Conservation (phyloP, 2,113 vertebrate species). For the Melanerpes formicivorus region DNA sequence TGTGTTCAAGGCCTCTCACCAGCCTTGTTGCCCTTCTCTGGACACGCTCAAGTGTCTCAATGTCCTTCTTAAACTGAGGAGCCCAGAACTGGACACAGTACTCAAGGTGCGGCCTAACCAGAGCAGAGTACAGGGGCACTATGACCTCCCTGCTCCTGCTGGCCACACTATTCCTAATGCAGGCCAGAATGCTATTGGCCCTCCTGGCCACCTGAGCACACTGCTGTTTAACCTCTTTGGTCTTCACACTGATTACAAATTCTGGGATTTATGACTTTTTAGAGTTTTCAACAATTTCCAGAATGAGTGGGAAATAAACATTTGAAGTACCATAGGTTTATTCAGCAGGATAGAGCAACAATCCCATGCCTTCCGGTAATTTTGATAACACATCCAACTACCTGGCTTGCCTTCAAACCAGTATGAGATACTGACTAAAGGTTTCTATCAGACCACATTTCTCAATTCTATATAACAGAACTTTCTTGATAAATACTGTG, state of each 20-base stretch:
- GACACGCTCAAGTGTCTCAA: too few species aligned
- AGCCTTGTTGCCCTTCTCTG: too few species aligned
- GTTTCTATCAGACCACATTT: not conserved
- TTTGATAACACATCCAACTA: not conserved
- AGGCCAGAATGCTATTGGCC: too few species aligned
- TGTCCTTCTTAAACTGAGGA: too few species aligned
- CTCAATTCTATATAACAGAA: fast-evolving
- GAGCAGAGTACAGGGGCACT: too few species aligned
- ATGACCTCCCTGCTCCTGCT: too few species aligned
- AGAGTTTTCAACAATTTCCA: not conserved
- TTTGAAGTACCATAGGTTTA: not conserved
- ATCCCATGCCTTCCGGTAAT: not conserved
- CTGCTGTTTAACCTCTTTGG: not conserved
- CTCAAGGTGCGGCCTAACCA: too few species aligned
- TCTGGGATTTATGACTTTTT: not conserved
- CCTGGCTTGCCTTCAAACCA: not conserved
- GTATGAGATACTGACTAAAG: not conserved
- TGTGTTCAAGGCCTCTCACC: too few species aligned
- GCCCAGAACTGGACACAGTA: too few species aligned
- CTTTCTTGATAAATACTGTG: not conserved
- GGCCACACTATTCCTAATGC: too few species aligned
- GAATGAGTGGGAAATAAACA: not conserved
- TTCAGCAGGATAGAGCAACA: not conserved
- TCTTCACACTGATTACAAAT: not conserved
- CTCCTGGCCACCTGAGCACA: too few species aligned